Conservation (phyloP, 2,888 invertebrate species). For the Latheticus oryzae region DNA sequence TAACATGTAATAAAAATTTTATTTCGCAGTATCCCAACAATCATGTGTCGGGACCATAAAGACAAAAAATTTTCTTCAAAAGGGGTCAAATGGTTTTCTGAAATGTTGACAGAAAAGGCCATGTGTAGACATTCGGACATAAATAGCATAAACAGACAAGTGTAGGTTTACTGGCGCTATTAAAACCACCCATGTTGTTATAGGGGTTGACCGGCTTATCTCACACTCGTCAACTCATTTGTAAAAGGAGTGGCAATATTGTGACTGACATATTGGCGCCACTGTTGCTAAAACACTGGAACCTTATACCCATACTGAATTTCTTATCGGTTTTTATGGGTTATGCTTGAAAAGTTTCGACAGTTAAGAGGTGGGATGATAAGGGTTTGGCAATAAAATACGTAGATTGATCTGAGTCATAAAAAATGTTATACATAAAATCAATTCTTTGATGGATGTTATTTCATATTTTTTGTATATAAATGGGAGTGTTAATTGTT, state of each 20-base stretch:
- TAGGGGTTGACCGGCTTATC: constrained; percentile 40
- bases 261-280: constrained; percentile 40
- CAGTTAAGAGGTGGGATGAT: too few relatives aligned
- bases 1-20: constrained; percentile 52
- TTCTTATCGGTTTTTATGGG: too few relatives aligned
- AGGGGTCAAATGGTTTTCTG: constrained; percentile 46
- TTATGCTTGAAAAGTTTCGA: constrained; percentile 37
- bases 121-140: constrained; percentile 48
- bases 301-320: constrained; percentile 12
- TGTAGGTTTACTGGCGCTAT: constrained; percentile 45
- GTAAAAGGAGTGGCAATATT: constrained; percentile 37
- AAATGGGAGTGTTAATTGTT: too few relatives aligned
- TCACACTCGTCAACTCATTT: constrained; percentile 36
- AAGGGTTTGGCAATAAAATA: too few relatives aligned
- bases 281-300: constrained; percentile 31
- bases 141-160: constrained; percentile 40
- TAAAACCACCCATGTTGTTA: constrained; percentile 38
- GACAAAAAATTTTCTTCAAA: constrained; percentile 46
- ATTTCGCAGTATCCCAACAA: constrained; percentile 46
- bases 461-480: too few relatives aligned
- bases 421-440: too few relatives aligned
- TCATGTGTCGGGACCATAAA: constrained; percentile 45
- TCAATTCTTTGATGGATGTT: too few relatives aligned
- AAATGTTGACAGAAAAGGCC: constrained; percentile 44
- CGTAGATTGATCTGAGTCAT: too few relatives aligned